Evolutionary conservation across 2,888 invertebrate genomes (phyloP).

Genomic region (Eurois occulta): DNA sequence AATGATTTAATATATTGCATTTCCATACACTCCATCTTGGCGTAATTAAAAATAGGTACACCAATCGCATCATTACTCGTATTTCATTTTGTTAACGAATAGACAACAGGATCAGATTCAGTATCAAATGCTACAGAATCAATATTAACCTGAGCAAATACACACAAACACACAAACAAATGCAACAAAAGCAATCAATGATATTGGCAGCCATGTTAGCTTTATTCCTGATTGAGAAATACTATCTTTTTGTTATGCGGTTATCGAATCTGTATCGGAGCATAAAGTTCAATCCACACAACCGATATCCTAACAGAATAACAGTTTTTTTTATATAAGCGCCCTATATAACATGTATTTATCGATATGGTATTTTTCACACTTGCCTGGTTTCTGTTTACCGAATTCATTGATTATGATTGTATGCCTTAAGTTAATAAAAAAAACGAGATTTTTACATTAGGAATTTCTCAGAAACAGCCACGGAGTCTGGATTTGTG

Average conservation of each 20-base stretch:
- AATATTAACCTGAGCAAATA: slow-evolving; percentile 5
- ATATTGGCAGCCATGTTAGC: slow-evolving; percentile 22
- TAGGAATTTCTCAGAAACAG: not conserved
- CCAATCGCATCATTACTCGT: not conserved
- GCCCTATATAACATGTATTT: not conserved
- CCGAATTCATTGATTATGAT: not conserved
- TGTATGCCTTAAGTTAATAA: not conserved
- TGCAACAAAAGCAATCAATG: slow-evolving; percentile 35
- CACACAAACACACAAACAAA: not conserved
- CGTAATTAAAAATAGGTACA: not conserved
- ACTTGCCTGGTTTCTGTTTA: not conserved
- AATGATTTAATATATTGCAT: not conserved
- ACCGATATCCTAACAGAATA: not conserved
- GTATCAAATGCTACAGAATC: not conserved
- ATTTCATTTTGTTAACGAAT: not conserved
- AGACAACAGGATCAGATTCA: not conserved
- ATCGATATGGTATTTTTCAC: slow-evolving; percentile 1
- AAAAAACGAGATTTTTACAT: not conserved
- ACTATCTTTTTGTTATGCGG: slow-evolving; percentile 44
- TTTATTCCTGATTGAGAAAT: slow-evolving; percentile 37
- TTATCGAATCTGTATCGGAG: slow-evolving; percentile 34
- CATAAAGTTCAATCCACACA: slow-evolving; percentile 30
- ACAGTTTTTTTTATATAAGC: not conserved
- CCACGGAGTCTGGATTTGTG: not conserved
- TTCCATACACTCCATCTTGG: not conserved